Evolutionary conservation across 2,888 invertebrate genomes (phyloP).

Genomic region (Apodemia hepburni): DNA sequence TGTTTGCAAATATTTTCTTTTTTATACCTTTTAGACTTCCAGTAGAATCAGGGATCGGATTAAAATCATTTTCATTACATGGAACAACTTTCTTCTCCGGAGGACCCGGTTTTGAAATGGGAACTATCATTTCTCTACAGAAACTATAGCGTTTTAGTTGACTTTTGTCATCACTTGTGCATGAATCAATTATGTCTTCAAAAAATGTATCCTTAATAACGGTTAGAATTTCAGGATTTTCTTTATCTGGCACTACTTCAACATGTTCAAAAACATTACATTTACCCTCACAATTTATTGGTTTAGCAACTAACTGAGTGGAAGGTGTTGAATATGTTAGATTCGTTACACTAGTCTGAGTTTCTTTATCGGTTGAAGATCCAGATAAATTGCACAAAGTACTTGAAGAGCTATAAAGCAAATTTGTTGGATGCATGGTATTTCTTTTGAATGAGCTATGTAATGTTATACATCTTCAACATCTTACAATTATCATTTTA

Average conservation of each 20-base stretch:
- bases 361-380: constrained; percentile 36
- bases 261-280: constrained; percentile 40
- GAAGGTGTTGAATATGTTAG: constrained; percentile 28
- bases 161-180: neutral
- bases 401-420: constrained; percentile 32
- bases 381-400: constrained; percentile 29
- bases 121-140: neutral
- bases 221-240: constrained; percentile 35
- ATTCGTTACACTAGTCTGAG: constrained; percentile 38
- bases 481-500: neutral
- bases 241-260: constrained; percentile 39
- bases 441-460: neutral
- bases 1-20: neutral
- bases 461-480: constrained; percentile 15
- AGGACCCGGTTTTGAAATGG: neutral
- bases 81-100: neutral
- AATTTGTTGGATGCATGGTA: constrained; percentile 42
- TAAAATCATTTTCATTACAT: neutral
- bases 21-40: constrained; percentile 5
- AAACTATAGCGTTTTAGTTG: constrained; percentile 5
- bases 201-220: constrained; percentile 41
- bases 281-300: constrained; percentile 27
- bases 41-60: neutral
- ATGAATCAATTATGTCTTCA: constrained; percentile 36
- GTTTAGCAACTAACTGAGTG: neutral